Evolutionary conservation across 2,113 vertebrate genomes (phyloP), one percentile per base, ranked within the genome.

Genomic region (Bombycilla garrulus): DNA sequence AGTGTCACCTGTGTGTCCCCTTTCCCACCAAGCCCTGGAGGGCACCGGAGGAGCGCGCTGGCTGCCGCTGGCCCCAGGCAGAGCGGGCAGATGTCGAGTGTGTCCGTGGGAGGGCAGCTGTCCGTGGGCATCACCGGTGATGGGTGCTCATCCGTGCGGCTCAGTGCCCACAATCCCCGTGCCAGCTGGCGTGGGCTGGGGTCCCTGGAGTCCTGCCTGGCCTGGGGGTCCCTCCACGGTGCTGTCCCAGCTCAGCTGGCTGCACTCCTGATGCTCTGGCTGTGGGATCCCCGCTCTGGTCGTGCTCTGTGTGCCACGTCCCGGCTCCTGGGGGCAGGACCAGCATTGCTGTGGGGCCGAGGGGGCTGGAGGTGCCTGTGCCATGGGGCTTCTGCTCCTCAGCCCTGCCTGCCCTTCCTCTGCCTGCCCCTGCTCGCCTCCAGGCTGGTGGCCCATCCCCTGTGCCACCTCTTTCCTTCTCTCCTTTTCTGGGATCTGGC

Each of bases 11-110:
- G 73, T 24, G 1, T 0, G 4, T 40, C 10, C 51, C 51, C 36
- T 10, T 23, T 44, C 31, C 53, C 42, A 12, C 9, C 10, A 6
- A n/a, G 77, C 8, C 1, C 88, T 21, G 81, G 60, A 25, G 60
- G 44, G n/a, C 54, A 23, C 23, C 0, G 1, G 60, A 81, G 77
- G 20, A 21, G 18, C 0, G 2, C 50, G 17, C 47, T 0, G 1
- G 73, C 88, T 78, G 77, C 81, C 6, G n/a, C 72, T 9, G 3
- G 81, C 90, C 70, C 67, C 14, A 0, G 69, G 92, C 90, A 72
- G 26, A 0, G 5, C 0, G 0, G 83, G 76, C 91, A 95, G 96
- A 61, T 93, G 96, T 44, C 0, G 21, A 72, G 62, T 0, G 45
- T 5, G 1, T 62, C 92, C 5, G 0, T 25, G 64, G 60, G 33